phyloP scores from a whole-genome alignment of 2,797 vertebrate species.

The Esox lucius region DNA sequence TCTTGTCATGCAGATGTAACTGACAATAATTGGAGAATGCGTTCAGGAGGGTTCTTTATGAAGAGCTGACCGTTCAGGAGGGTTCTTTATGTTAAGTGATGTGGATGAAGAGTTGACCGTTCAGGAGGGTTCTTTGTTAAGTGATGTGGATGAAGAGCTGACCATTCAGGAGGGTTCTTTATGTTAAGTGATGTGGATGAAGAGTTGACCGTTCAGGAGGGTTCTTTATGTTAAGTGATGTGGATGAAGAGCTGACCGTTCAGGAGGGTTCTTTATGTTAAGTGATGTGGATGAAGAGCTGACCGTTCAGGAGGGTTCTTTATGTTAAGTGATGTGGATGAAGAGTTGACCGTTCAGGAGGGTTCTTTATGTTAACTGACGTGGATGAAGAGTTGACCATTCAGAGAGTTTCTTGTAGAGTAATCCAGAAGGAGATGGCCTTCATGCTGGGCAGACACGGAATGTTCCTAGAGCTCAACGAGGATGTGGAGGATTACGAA shows the following conservation, averaged over 20 bases:
- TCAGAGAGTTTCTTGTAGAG: conserved; percentile 65
- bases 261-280: background rate
- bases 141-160: too few species aligned
- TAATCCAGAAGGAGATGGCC: conserved; percentile 98
- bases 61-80: too few species aligned
- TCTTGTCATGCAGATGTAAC: background rate
- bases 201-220: too few species aligned
- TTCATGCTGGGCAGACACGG: conserved; percentile 97
- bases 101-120: too few species aligned
- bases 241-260: too few species aligned
- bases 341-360: too few species aligned
- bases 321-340: background rate
- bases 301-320: background rate
- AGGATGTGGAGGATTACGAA: conserved; percentile 96
- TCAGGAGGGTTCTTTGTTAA: background rate
- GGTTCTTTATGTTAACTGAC: background rate
- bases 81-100: too few species aligned
- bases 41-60: too few species aligned
- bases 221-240: too few species aligned
- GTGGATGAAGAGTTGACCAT: background rate
- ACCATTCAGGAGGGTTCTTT: too few species aligned
- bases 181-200: too few species aligned
- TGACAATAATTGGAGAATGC: background rate
- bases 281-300: too few species aligned
- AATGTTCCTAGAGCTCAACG: conserved; percentile 95